phyloP scores from a whole-genome alignment of 2,797 vertebrate species.

The Basileuterus tristriatus region DNA sequence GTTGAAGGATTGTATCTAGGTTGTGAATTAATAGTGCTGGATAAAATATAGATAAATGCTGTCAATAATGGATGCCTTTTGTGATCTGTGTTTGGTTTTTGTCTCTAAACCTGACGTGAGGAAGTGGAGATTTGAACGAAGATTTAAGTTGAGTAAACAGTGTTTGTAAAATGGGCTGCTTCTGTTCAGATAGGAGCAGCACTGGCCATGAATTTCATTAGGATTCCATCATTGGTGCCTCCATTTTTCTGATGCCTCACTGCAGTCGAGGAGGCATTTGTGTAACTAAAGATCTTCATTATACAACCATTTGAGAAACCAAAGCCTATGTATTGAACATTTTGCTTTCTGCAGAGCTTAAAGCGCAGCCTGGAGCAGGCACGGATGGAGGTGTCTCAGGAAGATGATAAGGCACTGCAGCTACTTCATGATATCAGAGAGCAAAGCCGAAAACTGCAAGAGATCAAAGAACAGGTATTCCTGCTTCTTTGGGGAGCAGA shows the following conservation, averaged over 20 bases:
- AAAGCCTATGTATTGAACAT: slow-evolving; percentile 70
- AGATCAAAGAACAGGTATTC: slow-evolving; percentile 98
- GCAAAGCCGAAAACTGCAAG: slow-evolving; percentile 98
- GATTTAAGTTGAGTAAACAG: background rate
- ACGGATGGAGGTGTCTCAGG: slow-evolving; percentile 96
- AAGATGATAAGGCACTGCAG: slow-evolving; percentile 97
- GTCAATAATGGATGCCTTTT: slow-evolving; percentile 52
- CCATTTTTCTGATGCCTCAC: background rate
- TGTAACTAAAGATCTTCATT: slow-evolving; percentile 55
- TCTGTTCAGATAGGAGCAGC: slow-evolving; percentile 38
- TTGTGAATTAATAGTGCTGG: slow-evolving; percentile 32
- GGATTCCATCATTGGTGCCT: background rate
- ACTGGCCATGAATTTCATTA: background rate
- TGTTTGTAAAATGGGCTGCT: background rate
- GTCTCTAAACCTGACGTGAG: background rate
- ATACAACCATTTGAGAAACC: slow-evolving; percentile 8
- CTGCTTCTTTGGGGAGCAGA: slow-evolving; percentile 18
- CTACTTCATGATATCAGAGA: slow-evolving; percentile 98
- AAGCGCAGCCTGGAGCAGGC: slow-evolving; percentile 99
- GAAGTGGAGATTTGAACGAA: background rate
- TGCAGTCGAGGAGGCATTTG: slow-evolving; percentile 42
- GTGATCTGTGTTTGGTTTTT: slow-evolving; percentile 23
- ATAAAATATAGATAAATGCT: slow-evolving; percentile 48
- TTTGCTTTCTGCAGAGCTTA: slow-evolving; percentile 89
- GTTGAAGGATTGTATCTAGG: slow-evolving; percentile 29